Percentiles rank a stretch among this genome's conserved stretches.
Evolutionary conservation across 2,113 vertebrate species (phyloP).

Genomic region (Calyptommatus sinebrachiatus): DNA sequence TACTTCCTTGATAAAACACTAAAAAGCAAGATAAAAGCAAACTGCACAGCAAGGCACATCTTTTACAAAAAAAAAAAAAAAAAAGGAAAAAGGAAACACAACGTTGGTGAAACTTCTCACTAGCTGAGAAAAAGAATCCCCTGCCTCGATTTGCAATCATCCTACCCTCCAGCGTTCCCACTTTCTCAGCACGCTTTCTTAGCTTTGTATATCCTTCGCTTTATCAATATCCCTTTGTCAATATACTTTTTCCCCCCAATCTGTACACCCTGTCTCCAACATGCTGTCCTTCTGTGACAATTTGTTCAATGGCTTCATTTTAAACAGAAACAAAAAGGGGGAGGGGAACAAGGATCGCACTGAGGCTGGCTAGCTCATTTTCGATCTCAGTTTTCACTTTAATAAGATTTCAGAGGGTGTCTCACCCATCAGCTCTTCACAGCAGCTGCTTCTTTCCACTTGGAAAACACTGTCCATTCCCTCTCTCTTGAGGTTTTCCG

Average conservation of each 20-base stretch:
- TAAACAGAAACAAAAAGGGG: conserved; percentile 29
- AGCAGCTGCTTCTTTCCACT: conserved; percentile 24
- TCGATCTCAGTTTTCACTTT: neutral
- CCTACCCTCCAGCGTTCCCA: too few relatives aligned
- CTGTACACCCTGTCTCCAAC: neutral
- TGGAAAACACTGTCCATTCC: conserved; percentile 13
- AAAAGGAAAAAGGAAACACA: too few relatives aligned
- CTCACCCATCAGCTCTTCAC: conserved; percentile 15
- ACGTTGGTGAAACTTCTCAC: neutral
- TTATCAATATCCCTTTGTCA: neutral
- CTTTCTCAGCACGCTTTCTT: neutral
- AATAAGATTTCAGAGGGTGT: conserved; percentile 34
- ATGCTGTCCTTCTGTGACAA: fast-evolving
- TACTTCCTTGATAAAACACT: neutral
- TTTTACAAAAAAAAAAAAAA: too few relatives aligned
- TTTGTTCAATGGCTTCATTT: neutral
- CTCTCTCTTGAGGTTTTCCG: fast-evolving
- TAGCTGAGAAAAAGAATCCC: neutral
- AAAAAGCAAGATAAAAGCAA: neutral
- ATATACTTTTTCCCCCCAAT: fast-evolving
- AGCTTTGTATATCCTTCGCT: fast-evolving
- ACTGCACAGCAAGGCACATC: neutral
- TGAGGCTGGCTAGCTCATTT: conserved; percentile 46
- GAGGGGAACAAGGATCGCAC: conserved; percentile 37
- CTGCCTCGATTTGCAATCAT: neutral